Evolutionary conservation across 2,113 vertebrate genomes (phyloP), one percentile per base, ranked within the genome.

Genomic region (Etheostoma spectabile): DNA sequence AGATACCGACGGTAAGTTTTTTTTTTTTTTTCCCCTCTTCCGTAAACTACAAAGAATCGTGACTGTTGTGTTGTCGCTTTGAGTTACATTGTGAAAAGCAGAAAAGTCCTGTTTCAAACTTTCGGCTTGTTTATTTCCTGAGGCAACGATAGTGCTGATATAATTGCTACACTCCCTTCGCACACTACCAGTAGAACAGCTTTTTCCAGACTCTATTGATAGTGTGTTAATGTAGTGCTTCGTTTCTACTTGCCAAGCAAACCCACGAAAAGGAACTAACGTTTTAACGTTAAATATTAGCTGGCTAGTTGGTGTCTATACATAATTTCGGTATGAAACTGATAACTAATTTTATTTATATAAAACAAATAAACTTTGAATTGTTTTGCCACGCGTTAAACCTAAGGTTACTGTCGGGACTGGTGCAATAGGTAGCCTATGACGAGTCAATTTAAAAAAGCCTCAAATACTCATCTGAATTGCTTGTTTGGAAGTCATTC

Each of bases 41-140:
- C 5, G 1, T 15, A 3, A 22, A 48, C 19, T 16, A 4, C 8
- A 11, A 42, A 6, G 0, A 55, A 12, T 16, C 42, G 52, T 5
- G 24, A 42, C 4, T 59, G 60, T 45, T 48, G 0, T 22, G 33
- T 24, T 33, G 57, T 82, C 21, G 42, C n/a, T 35, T 55, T 42
- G 8, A 38, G 38, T 42, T 30, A 6, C 15, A 53, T 24, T 62
- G 7, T 3, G 5, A 30, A 19, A 56, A 14, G 4, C 6, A 48
- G 14, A 27, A 74, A 79, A 86, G 35, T 75, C 30, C 5, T 6
- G 46, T 66, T n/a, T 56, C 53, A 62, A 93, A 91, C 86, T 92
- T 92, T 81, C 15, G 11, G 0, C 33, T 14, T 51, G 60, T 79
- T 49, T 14, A 49, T 38, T 38, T 38, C 71, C 33, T 3, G 21